Conservation (phyloP, 2,797 vertebrate genomes). For the Propithecus perrieri region DNA sequence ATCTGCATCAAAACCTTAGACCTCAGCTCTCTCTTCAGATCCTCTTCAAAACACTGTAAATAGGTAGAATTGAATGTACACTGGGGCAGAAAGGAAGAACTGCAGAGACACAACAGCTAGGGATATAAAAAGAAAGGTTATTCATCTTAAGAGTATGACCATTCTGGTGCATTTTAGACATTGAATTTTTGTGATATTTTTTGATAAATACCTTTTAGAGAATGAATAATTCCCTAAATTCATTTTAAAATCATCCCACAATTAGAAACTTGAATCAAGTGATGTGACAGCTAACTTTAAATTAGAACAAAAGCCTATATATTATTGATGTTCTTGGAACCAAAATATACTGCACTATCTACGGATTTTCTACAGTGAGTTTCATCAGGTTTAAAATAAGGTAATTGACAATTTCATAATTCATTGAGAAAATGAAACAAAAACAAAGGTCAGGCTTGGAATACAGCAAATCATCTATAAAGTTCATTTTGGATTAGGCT, state of each 20-base stretch:
- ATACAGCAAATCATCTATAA: background rate
- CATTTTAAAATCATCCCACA: background rate
- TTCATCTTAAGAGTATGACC: background rate
- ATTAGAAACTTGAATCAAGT: conserved; percentile 29
- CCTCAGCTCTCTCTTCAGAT: background rate
- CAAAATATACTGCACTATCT: background rate
- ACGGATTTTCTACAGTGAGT: background rate
- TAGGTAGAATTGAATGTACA: background rate
- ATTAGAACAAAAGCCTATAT: background rate
- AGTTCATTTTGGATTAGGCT: background rate
- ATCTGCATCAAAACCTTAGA: conserved; percentile 27
- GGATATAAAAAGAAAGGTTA: conserved; percentile 23
- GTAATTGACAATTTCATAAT: conserved; percentile 23
- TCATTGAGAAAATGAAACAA: background rate
- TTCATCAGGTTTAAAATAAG: background rate
- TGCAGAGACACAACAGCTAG: background rate
- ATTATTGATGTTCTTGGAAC: background rate
- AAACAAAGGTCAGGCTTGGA: background rate
- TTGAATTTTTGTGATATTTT: background rate
- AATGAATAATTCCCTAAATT: background rate
- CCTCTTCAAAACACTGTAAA: background rate
- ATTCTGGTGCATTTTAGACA: background rate
- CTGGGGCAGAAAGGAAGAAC: background rate
- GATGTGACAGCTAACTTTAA: background rate
- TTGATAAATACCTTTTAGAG: background rate